phyloP scores from a whole-genome alignment of 2,113 vertebrate genomes.

The Echinops telfairi region DNA sequence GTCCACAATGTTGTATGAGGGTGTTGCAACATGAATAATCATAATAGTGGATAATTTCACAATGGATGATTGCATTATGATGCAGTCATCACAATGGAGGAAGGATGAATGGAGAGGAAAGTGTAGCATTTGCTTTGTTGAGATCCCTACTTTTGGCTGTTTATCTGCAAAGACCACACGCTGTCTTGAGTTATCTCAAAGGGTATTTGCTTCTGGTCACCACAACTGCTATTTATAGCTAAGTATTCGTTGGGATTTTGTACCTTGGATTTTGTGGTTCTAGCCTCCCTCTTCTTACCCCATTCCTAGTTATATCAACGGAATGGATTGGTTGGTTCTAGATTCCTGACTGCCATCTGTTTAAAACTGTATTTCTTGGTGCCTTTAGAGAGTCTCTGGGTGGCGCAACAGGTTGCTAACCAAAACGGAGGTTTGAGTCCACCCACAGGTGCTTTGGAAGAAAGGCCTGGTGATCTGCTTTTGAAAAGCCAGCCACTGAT shows the following conservation, averaged over 20 bases:
- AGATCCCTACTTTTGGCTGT: fast-evolving
- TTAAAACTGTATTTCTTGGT: neutral
- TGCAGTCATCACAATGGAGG: neutral
- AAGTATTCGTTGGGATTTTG: neutral
- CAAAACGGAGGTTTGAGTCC: neutral
- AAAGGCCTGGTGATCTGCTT: neutral
- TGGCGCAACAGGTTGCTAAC: neutral
- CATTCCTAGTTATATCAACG: neutral
- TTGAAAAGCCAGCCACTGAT: neutral
- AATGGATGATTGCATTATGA: too few species aligned
- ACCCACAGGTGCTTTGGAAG: neutral
- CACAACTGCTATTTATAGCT: neutral
- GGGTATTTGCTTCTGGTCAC: neutral
- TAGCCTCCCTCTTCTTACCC: neutral
- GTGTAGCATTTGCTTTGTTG: neutral
- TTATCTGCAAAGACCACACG: neutral
- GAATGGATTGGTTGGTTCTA: neutral
- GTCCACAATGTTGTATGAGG: neutral
- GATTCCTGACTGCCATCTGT: neutral
- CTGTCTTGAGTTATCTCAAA: neutral
- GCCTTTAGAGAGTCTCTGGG: neutral
- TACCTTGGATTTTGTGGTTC: neutral
- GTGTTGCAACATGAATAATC: neutral
- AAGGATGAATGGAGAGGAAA: neutral
- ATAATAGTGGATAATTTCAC: too few species aligned